phyloP scores from a whole-genome alignment of 2,888 invertebrate genomes.

The Pantelozetes paolii region DNA sequence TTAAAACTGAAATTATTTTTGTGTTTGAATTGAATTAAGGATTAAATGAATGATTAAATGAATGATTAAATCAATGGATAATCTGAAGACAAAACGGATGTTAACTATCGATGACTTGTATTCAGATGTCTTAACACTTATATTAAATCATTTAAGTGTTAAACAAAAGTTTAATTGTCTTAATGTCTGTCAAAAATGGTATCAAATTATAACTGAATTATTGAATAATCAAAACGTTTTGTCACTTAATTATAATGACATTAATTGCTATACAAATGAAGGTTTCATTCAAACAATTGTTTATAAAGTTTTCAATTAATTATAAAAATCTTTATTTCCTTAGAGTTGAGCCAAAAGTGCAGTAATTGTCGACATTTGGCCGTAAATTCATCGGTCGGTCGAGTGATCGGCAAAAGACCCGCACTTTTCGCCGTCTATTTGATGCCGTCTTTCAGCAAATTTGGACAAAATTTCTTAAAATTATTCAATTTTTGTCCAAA shows the following conservation, averaged over 20 bases:
- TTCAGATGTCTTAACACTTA: not conserved
- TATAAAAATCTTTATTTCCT: too few species aligned
- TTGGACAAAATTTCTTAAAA: not conserved
- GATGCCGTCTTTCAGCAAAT: not conserved
- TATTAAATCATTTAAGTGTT: not conserved
- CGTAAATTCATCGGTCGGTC: not conserved
- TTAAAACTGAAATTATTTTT: too few species aligned
- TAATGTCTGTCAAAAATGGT: slow-evolving; percentile 5
- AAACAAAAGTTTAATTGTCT: not conserved
- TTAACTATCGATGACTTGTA: not conserved
- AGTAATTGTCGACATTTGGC: not conserved
- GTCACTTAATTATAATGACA: not conserved
- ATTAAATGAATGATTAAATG: too few species aligned
- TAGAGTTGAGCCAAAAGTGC: slow-evolving; percentile 4
- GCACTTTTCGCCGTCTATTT: not conserved
- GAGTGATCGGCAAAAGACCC: not conserved
- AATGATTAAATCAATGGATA: too few species aligned
- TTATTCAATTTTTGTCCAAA: slow-evolving; percentile 13
- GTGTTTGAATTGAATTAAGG: too few species aligned
- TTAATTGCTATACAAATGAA: not conserved
- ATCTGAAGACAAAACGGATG: not conserved
- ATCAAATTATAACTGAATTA: not conserved
- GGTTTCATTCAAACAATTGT: not conserved
- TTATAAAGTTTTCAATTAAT: too few species aligned
- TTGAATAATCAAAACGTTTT: not conserved